phyloP scores from a whole-genome alignment of 2,113 vertebrate species.

The Corydoras sp. region DNA sequence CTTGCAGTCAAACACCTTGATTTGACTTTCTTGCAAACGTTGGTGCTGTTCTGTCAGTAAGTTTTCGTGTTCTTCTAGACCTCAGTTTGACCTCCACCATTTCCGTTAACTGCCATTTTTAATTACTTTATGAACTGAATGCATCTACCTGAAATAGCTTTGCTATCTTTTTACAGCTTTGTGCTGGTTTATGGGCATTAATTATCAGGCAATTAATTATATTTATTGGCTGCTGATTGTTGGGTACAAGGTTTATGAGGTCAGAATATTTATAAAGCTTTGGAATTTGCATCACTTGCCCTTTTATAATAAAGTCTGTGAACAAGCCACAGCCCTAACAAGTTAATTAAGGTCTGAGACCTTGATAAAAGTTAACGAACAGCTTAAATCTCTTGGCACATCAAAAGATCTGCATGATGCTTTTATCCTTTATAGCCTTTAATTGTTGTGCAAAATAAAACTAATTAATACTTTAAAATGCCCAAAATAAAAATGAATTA shows the following conservation, averaged over 20 bases:
- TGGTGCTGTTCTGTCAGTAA: not conserved
- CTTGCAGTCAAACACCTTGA: not conserved
- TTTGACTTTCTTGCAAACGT: not conserved
- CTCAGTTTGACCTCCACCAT: not conserved
- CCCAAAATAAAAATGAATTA: no score
- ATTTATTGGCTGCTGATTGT: not conserved
- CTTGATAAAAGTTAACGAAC: no score
- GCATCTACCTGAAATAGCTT: not conserved
- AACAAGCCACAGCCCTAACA: constrained; percentile 6
- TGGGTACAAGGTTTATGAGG: not conserved
- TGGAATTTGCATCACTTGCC: not conserved
- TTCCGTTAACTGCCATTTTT: constrained; percentile 9
- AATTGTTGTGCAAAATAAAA: no score
- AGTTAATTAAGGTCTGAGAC: not conserved
- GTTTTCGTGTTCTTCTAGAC: not conserved
- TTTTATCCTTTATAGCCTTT: no score
- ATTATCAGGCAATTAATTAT: not conserved
- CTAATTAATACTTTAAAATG: no score
- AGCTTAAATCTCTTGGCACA: no score
- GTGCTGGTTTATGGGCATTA: not conserved
- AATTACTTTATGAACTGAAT: not conserved
- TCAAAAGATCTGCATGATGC: no score
- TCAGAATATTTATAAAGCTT: no score
- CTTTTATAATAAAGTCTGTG: not conserved
- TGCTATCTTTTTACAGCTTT: not conserved